Evolutionary conservation across 2,888 invertebrate genomes (phyloP).

Genomic region (Chymomyza procnemis): DNA sequence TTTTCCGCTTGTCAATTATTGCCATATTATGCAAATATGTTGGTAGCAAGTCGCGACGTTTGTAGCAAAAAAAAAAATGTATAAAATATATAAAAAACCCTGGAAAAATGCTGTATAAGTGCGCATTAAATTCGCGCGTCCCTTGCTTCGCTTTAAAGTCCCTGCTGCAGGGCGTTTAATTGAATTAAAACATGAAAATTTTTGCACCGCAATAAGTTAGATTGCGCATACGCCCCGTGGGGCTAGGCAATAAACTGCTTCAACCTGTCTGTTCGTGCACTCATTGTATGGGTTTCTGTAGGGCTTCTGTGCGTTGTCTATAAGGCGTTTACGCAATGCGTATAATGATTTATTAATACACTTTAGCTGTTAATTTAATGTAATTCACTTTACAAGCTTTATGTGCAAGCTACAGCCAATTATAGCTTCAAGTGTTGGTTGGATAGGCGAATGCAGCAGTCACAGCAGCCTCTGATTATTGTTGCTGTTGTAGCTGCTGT

Average conservation of each 20-base stretch:
- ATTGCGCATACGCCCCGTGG: conserved; percentile 31
- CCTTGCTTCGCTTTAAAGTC: neutral
- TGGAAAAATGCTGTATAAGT: conserved; percentile 52
- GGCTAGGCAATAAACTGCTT: conserved; percentile 49
- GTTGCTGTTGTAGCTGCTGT: neutral
- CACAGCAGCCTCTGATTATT: too few relatives aligned
- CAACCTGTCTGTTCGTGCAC: conserved; percentile 12
- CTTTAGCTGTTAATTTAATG: conserved; percentile 9
- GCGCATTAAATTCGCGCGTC: conserved; percentile 46
- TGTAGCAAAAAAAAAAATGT: conserved; percentile 4
- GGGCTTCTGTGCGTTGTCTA: neutral
- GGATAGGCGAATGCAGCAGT: neutral
- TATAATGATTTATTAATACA: conserved; percentile 7
- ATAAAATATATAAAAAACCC: conserved; percentile 3
- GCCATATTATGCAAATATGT: conserved; percentile 67
- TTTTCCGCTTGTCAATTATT: conserved; percentile 71
- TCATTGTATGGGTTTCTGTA: neutral
- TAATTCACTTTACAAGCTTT: conserved; percentile 11
- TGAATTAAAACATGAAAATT: conserved; percentile 66
- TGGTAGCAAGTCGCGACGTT: conserved; percentile 27
- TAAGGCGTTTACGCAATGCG: neutral
- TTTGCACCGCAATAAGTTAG: conserved; percentile 59
- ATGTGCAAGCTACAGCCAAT: conserved; percentile 1
- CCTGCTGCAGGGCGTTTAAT: conserved; percentile 40
- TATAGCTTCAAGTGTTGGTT: neutral